Evolutionary conservation across 2,113 vertebrate species (phyloP).

Genomic region (Planiliza haematocheilus): DNA sequence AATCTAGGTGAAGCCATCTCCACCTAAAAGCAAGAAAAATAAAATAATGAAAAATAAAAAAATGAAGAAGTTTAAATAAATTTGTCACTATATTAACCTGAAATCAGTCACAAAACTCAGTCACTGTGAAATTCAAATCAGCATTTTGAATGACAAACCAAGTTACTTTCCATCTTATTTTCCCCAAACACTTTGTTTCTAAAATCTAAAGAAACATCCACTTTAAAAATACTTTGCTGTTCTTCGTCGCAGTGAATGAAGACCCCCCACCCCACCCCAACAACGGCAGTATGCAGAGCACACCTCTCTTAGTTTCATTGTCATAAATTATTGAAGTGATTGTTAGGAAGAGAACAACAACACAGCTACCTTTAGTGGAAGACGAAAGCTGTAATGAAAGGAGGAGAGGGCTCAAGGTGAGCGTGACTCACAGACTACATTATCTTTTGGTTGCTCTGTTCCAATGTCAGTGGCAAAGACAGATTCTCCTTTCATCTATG

Average conservation of each 20-base stretch:
- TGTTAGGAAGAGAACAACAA: slow-evolving; percentile 74
- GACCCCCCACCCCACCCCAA: slow-evolving; percentile 52
- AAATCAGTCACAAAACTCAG: slow-evolving; percentile 25
- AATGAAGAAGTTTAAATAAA: background rate
- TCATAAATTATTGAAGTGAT: slow-evolving; percentile 84
- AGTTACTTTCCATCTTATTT: slow-evolving; percentile 11
- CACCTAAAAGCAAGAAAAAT: background rate
- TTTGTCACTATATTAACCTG: slow-evolving; percentile 8
- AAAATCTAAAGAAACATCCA: slow-evolving; percentile 26
- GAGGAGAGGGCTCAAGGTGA: slow-evolving; percentile 80
- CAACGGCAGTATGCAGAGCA: slow-evolving; percentile 67
- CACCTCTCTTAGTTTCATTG: slow-evolving; percentile 75
- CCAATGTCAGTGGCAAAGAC: slow-evolving; percentile 86
- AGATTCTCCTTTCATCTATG: slow-evolving; percentile 82
- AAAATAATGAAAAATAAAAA: background rate
- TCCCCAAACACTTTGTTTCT: slow-evolving; percentile 9
- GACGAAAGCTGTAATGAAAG: slow-evolving; percentile 74
- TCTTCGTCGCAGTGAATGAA: slow-evolving; percentile 48
- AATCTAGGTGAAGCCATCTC: background rate
- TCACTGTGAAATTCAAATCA: slow-evolving; percentile 10
- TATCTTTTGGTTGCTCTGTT: slow-evolving; percentile 80
- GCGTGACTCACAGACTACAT: slow-evolving; percentile 81
- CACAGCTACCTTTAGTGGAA: slow-evolving; percentile 66
- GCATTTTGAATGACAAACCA: slow-evolving; percentile 17
- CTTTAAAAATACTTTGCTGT: slow-evolving; percentile 47